phyloP scores from a whole-genome alignment of 2,888 invertebrate genomes.

The Trimorus sp. region DNA sequence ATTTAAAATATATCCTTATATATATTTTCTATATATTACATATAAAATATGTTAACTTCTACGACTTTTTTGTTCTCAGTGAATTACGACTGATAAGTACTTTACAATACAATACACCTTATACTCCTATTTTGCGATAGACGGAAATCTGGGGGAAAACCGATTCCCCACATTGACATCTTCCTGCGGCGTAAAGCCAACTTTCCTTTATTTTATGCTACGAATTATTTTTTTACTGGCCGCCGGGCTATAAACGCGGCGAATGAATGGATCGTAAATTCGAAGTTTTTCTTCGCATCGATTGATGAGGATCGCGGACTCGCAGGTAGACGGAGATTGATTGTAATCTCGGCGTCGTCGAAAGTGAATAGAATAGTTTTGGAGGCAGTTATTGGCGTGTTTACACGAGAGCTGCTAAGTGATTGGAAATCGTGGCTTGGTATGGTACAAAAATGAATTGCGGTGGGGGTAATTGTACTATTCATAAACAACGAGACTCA shows the following conservation, averaged over 20 bases:
- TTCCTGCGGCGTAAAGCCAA: background rate
- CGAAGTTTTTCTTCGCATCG: constrained; percentile 12
- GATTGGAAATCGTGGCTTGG: no score
- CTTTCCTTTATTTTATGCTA: constrained; percentile 27
- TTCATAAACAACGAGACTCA: no score
- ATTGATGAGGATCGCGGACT: constrained; percentile 25
- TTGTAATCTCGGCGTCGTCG: constrained; percentile 23
- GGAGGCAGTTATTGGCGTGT: background rate
- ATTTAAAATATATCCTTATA: no score
- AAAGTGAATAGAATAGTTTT: background rate
- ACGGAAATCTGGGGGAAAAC: background rate
- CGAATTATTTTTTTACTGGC: constrained; percentile 32
- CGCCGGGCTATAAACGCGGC: background rate
- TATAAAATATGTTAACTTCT: no score
- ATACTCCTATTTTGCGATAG: background rate
- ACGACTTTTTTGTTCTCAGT: no score
- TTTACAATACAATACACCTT: no score
- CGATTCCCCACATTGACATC: background rate
- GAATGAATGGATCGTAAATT: constrained; percentile 27
- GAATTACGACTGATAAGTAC: no score
- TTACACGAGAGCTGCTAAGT: constrained; percentile 5
- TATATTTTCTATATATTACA: no score
- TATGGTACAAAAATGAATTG: no score
- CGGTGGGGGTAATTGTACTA: no score
- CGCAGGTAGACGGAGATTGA: constrained; percentile 5